Conservation (phyloP, 1,140 invertebrate species). For the Drosophila ananassae region DNA sequence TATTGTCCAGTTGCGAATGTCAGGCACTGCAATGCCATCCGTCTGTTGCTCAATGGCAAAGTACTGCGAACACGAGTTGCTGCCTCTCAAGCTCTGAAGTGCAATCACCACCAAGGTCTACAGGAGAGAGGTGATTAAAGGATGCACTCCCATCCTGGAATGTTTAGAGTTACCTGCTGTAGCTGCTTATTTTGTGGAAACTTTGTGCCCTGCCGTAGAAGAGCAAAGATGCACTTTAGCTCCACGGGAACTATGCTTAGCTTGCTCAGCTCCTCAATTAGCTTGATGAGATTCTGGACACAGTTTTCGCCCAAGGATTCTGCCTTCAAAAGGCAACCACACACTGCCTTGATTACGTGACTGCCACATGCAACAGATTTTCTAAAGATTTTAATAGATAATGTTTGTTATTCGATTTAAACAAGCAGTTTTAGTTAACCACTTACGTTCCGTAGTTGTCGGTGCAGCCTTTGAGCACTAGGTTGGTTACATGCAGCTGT, state of each 20-base stretch:
- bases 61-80: constrained; percentile 77
- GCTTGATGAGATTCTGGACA: constrained; percentile 85
- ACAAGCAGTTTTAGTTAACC: background rate
- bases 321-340: constrained; percentile 76
- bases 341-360: constrained; percentile 84
- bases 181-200: constrained; percentile 76
- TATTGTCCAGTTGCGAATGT: constrained; percentile 85
- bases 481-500: constrained; percentile 83
- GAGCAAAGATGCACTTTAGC: constrained; percentile 84
- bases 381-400: constrained; percentile 43
- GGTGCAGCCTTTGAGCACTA: constrained; percentile 83
- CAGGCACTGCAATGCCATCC: constrained; percentile 86
- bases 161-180: constrained; percentile 53
- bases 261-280: constrained; percentile 86
- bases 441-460: constrained; percentile 84
- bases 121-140: background rate
- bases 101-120: constrained; percentile 74
- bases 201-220: constrained; percentile 63
- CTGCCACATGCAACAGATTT: constrained; percentile 84
- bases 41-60: constrained; percentile 85
- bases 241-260: constrained; percentile 86
- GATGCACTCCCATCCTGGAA: background rate
- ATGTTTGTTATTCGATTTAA: background rate
- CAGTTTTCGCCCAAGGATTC: constrained; percentile 69
- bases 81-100: constrained; percentile 68